These are phyloP conservation scores for Pelecanoides urinatrix DNA, from an alignment of 2,113 vertebrate species.

Conservation along the genomic window DNA sequence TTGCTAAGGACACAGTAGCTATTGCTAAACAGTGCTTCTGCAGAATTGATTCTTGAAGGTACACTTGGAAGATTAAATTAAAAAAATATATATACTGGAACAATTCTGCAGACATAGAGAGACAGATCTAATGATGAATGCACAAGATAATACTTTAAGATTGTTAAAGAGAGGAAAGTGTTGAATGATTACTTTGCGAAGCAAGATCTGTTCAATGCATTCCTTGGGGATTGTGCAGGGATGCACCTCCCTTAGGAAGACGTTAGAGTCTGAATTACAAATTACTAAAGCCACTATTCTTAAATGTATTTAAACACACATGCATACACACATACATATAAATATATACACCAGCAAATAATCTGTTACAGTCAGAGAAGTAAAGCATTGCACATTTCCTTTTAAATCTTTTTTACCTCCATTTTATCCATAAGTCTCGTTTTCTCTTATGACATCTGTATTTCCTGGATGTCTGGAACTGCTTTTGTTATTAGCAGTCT, in stretches of 20 bases:
- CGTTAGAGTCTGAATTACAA: not conserved
- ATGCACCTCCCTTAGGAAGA: not conserved
- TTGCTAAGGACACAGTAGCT: not conserved
- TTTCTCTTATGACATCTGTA: not conserved
- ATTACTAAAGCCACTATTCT: constrained; percentile 26
- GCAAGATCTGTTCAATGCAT: not conserved
- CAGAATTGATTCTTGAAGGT: not conserved
- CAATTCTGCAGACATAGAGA: constrained; percentile 5
- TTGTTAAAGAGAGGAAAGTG: not conserved
- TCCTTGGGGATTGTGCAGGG: not conserved
- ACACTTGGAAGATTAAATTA: constrained; percentile 41
- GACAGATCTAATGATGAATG: constrained; percentile 20
- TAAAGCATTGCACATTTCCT: not conserved
- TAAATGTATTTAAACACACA: not conserved
- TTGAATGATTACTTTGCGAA: constrained; percentile 21
- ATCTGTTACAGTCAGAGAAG: not conserved
- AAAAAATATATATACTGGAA: not conserved
- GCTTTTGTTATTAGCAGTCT: not conserved
- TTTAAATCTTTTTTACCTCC: not conserved
- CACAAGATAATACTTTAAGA: constrained; percentile 20
- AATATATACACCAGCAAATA: not conserved
- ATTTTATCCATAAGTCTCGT: not conserved
- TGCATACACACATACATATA: not conserved
- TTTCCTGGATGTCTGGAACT: not conserved
- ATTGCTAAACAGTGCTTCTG: not conserved